phyloP scores from a whole-genome alignment of 2,797 vertebrate species.

The Scyliorhinus canicula region DNA sequence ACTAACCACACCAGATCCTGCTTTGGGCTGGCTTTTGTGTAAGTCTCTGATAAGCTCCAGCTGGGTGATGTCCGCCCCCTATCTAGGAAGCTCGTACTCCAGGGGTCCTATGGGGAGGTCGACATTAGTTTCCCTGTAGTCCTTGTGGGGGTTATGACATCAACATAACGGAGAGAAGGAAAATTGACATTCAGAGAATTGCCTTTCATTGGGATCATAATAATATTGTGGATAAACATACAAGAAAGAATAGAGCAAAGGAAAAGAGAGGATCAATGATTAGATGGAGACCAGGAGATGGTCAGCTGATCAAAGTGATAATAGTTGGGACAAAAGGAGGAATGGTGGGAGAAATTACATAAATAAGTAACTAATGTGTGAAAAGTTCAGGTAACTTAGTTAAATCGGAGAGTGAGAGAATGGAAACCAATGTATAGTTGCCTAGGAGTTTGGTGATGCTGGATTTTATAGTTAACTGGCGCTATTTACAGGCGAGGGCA shows the following conservation, averaged over 20 bases:
- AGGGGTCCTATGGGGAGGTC: too few relatives aligned
- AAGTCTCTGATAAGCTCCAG: too few relatives aligned
- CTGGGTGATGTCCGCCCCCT: too few relatives aligned
- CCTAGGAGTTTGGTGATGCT: background rate
- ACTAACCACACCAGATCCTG: too few relatives aligned
- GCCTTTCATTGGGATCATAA: background rate
- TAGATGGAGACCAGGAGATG: background rate
- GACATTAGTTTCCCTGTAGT: too few relatives aligned
- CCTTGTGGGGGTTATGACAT: too few relatives aligned
- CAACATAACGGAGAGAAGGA: too few relatives aligned
- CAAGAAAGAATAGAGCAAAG: background rate
- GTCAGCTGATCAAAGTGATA: background rate
- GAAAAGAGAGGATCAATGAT: background rate
- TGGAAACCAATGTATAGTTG: background rate
- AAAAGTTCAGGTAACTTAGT: background rate
- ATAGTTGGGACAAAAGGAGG: background rate
- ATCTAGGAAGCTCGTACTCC: too few relatives aligned
- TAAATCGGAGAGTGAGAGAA: background rate
- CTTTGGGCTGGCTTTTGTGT: too few relatives aligned
- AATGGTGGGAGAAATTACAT: background rate
- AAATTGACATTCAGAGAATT: background rate
- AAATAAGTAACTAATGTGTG: background rate
- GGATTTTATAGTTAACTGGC: too few relatives aligned
- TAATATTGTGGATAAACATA: background rate
- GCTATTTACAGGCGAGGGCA: too few relatives aligned